Conservation (phyloP, 2,113 vertebrate genomes). For the Apteryx owenii region DNA sequence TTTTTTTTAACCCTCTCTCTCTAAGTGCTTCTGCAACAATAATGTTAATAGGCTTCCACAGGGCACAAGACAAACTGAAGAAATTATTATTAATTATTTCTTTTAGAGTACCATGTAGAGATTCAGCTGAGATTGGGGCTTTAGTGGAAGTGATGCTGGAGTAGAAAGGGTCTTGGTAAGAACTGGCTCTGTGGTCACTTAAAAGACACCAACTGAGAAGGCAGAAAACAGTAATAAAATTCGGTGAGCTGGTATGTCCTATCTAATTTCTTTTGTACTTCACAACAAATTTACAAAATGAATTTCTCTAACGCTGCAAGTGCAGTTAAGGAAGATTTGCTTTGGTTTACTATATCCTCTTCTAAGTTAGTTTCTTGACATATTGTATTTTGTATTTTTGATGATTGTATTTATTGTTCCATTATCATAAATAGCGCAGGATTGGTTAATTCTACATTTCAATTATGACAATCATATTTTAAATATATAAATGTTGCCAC, state of each 20-base stretch:
- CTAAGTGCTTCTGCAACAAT: background rate
- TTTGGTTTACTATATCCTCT: background rate
- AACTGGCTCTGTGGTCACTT: background rate
- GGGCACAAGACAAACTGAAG: background rate
- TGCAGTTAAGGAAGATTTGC: background rate
- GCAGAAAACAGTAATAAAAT: background rate
- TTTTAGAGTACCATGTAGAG: background rate
- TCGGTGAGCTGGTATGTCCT: background rate
- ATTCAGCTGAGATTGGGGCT: rapidly evolving
- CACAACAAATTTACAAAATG: rapidly evolving
- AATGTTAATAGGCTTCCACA: background rate
- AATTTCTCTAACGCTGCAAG: background rate
- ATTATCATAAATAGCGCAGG: background rate
- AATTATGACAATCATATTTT: background rate
- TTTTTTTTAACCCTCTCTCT: background rate
- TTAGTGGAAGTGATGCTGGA: background rate
- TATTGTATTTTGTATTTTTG: background rate
- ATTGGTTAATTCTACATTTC: background rate
- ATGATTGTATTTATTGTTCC: background rate
- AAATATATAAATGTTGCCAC: background rate
- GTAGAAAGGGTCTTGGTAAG: background rate
- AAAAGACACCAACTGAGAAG: background rate
- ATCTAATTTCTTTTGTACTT: background rate
- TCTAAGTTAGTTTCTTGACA: background rate
- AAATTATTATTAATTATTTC: background rate